Evolutionary conservation across 2,113 vertebrate species (phyloP).

Genomic region (Alaudala cheleensis): DNA sequence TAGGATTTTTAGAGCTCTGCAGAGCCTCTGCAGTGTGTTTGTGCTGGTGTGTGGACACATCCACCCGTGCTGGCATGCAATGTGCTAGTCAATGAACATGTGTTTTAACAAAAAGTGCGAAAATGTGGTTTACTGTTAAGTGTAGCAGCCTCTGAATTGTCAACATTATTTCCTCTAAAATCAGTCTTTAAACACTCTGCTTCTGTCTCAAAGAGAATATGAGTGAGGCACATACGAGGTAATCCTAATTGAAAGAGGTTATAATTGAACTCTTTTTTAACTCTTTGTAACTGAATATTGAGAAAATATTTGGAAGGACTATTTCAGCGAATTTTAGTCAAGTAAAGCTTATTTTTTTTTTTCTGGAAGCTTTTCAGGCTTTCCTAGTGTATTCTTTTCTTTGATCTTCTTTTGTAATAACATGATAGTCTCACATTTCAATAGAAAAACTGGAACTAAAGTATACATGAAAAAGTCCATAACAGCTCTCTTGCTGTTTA

Average conservation of each 20-base stretch:
- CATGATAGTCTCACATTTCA: slow-evolving; percentile 62
- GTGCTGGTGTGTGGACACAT: background rate
- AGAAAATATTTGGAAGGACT: slow-evolving; percentile 24
- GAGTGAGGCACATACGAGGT: background rate
- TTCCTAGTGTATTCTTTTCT: slow-evolving; percentile 15
- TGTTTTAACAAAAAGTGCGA: background rate
- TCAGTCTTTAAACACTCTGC: background rate
- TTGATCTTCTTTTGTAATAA: slow-evolving; percentile 61
- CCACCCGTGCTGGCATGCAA: background rate
- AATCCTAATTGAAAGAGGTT: slow-evolving; percentile 29
- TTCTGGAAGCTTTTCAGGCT: slow-evolving; percentile 22
- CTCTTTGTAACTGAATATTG: slow-evolving; percentile 29
- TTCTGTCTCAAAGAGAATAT: background rate
- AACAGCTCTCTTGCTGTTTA: slow-evolving; percentile 51
- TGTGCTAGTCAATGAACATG: background rate
- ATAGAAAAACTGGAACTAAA: slow-evolving; percentile 66
- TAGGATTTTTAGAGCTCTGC: background rate
- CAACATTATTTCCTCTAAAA: background rate
- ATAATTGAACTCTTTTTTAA: background rate
- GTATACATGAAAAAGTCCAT: slow-evolving; percentile 53
- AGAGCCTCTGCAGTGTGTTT: background rate
- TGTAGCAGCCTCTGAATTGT: background rate
- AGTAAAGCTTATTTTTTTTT: background rate
- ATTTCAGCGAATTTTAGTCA: slow-evolving; percentile 40
- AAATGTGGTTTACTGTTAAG: background rate